Evolutionary conservation across 2,113 vertebrate genomes (phyloP), one percentile per base, ranked within the genome.

Genomic region (Platichthys flesus): DNA sequence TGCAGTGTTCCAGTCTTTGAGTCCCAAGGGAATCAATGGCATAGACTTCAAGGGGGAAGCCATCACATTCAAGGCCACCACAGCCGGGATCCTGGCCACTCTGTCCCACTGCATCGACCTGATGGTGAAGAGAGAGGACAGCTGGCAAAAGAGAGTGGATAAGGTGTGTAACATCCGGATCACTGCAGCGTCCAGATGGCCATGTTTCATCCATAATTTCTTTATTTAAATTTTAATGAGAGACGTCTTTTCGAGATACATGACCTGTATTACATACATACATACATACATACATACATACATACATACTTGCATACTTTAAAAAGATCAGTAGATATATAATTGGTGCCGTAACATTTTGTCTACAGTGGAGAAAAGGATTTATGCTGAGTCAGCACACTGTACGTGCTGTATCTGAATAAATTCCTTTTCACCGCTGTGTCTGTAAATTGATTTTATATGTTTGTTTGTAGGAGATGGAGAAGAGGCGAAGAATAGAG

Each of bases 11-110:
- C 94, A 91, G 83, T 71, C 88, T n/a, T 47, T 91, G 82, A 94
- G 85, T 77, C 90, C 88, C 59, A 94, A 91, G 64, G 94, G 88
- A 64, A 90, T 92, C 77, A 97, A 96, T 88, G 97, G 97, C 67
- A 97, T 99, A 90, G 98, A 99, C 91, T 99, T 99, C 82, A 99
- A 99, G 94, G 98, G 98, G 2, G 98, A 99, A 93, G 98, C 98
- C 67, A 99, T 99, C 94, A 99, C 98, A 42, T 99, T 99, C 92
- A 99, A 99, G 90, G 97, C 98, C 79, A 99, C 98, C 67, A 99
- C 98, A 45, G 98, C 97, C 28, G 98, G 98, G 62, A 99, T 99
- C 77, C 93, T 99, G 82, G 96, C 98, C 85, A 98, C 98, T 0
- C 95, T 99, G 55, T 98, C 98, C 70, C 96, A 99, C 90, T 99